Base-by-base conservation (phyloP, 2,113 vertebrate genomes). In the Montifringilla adamsi region DNA sequence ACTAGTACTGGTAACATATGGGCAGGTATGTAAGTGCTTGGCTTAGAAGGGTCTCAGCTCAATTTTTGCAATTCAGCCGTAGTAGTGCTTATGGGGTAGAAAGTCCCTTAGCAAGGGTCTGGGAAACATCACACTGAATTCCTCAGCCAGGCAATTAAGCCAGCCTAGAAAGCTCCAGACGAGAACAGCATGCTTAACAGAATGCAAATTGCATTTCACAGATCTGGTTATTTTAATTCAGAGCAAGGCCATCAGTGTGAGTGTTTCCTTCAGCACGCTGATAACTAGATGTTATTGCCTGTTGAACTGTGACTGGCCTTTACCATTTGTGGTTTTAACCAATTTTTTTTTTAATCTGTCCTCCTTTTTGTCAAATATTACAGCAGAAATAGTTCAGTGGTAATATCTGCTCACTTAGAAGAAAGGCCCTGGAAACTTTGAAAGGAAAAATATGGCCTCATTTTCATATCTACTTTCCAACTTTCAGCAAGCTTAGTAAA, bases 161-260 rank as follows among this genome's bases (percentile, higher is more conserved):
- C 63, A 88, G 10, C 35, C 52, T 89, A 93, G 94, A 94, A 82
- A 44, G 52, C 49, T 78, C 56, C 39, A 62, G 70, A 94, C 20
- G 4, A 91, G 63, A 91, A 47, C 37, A 79, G n/a, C 0, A 0
- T 81, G 62, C 67, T 87, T 62, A 89, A 84, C 49, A 89, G 85
- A 89, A 95, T 53, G 79, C 84, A 90, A 95, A 87, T 62, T 85
- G 33, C 58, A n/a, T 89, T 92, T 95, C 63, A 55, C 66, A 87
- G 89, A 33, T 87, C 66, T 89, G 74, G 37, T 84, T 93, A 72
- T 89, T 95, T 94, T 85, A 89, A 91, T 89, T 84, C 37, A 63
- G n/a, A 78, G 31, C 22, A 28, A 94, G 49, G 31, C 81, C 59
- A 77, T 70, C 63, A 55, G 19, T 43, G 37, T 80, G 74, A 92